Evolutionary conservation across 1,140 invertebrate species (phyloP).

Genomic region (Parasteatoda tepidariorum): DNA sequence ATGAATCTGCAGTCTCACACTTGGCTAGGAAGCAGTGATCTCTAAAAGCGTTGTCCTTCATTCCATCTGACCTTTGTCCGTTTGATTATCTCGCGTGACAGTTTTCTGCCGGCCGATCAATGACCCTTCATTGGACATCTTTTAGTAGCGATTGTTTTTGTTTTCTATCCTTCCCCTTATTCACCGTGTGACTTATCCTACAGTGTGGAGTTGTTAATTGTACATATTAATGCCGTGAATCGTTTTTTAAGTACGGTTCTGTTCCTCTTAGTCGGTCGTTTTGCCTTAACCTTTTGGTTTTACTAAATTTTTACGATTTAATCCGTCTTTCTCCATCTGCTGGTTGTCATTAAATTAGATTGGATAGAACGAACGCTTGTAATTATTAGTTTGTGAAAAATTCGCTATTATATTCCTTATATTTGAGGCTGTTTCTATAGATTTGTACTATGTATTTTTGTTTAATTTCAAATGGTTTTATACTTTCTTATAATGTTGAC

Average conservation of each 20-base stretch:
- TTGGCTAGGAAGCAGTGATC: conserved; percentile 14
- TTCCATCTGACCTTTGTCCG: conserved; percentile 41
- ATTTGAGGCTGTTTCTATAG: no score
- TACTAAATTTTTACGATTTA: no score
- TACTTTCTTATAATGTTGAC: no score
- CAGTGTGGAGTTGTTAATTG: neutral
- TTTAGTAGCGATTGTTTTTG: conserved; percentile 1
- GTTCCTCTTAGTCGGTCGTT: neutral
- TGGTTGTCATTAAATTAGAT: no score
- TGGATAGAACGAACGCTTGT: no score
- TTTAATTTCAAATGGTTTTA: no score
- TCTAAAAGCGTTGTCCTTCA: conserved; percentile 29
- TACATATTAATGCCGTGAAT: no score
- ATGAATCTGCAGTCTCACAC: neutral
- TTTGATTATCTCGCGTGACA: conserved; percentile 51
- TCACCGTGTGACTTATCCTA: conserved; percentile 6
- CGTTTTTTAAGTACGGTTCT: neutral
- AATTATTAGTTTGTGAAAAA: no score
- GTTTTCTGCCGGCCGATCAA: conserved; percentile 14
- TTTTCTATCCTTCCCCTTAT: neutral
- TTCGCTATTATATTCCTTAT: no score
- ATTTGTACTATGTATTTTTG: no score
- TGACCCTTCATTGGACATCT: conserved; percentile 22
- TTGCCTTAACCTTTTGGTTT: no score
- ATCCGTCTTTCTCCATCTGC: no score